phyloP scores from a whole-genome alignment of 1,140 invertebrate species.

The Cotesia typhae region DNA sequence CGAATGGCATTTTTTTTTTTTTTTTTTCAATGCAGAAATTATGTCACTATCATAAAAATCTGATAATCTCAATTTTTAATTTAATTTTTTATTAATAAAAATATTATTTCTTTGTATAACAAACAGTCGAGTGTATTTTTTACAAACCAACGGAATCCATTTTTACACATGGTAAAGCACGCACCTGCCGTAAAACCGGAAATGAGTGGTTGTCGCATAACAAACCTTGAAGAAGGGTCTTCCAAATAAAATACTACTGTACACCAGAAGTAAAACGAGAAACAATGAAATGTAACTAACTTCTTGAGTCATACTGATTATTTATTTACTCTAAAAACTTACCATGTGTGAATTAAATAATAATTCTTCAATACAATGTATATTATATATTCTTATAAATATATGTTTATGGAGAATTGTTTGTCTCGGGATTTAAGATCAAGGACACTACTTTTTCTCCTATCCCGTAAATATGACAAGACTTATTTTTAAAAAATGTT shows the following conservation, averaged over 20 bases:
- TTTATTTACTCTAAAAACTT: not conserved
- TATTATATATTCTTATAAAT: too few species aligned
- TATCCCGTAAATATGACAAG: not conserved
- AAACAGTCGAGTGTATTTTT: not conserved
- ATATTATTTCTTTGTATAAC: not conserved
- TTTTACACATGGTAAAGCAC: constrained; percentile 15
- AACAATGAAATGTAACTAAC: too few species aligned
- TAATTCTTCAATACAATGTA: too few species aligned
- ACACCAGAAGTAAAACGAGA: not conserved
- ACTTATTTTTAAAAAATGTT: not conserved
- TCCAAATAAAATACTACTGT: not conserved
- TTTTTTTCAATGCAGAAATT: too few species aligned
- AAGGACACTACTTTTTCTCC: constrained; percentile 26
- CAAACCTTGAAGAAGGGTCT: not conserved
- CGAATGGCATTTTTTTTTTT: too few species aligned
- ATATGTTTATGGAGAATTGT: not conserved
- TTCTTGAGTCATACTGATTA: not conserved
- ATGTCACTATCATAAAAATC: too few species aligned
- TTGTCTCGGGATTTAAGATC: constrained; percentile 23
- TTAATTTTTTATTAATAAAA: too few species aligned
- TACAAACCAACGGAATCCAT: not conserved
- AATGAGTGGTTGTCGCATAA: not conserved
- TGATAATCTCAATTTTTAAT: too few species aligned
- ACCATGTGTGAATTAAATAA: too few species aligned
- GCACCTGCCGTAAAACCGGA: constrained; percentile 11